Evolutionary conservation across 1,140 invertebrate genomes (phyloP), one percentile per base, ranked within the genome.

Genomic region (Holcopasites calliopsidis): DNA sequence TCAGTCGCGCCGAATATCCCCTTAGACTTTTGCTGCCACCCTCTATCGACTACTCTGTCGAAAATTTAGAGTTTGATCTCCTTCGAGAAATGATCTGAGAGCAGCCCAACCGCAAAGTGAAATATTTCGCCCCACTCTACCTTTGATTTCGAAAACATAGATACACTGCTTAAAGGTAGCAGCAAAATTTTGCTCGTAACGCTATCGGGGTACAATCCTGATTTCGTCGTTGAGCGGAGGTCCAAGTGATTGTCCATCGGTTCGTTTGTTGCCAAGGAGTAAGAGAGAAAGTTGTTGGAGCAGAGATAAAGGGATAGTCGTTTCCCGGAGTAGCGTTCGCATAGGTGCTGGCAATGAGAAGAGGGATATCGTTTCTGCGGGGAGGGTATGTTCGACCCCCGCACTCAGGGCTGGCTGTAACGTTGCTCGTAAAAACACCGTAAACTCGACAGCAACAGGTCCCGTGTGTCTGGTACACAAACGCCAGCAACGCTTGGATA

Each of bases 381-480:
- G 69, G 84, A 76, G 72, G 73, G 82, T 80, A 76, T 71, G 83
- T 73, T 83, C 84, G 84, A 75, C 85, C 86, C 85, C 80, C 81
- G 84, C 87, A 60, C 79, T 87, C 87, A 85, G 86, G 84, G 86
- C 83, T 88, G 88, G 90, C 87, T 91, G 89, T 91, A 91, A 91
- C 88, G 88, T 88, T 85, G 87, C 87, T 91, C 90, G 90, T 92
- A 92, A 92, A 92, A 91, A 92, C 89, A 91, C 89, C 91, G 90
- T 92, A 92, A 92, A 92, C 90, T 91, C 90, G 87, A 91, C 89
- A 92, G 91, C 91, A 92, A 92, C 91, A 92, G 90, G 91, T 92
- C 89, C 85, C 86, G 89, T 88, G 87, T 89, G 87, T 89, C 87
- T 89, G 88, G 60, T 79, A 62, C 64, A 75, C 73, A 73, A 77